Conservation (phyloP, 2,888 invertebrate species). For the Oscheius onirici region DNA sequence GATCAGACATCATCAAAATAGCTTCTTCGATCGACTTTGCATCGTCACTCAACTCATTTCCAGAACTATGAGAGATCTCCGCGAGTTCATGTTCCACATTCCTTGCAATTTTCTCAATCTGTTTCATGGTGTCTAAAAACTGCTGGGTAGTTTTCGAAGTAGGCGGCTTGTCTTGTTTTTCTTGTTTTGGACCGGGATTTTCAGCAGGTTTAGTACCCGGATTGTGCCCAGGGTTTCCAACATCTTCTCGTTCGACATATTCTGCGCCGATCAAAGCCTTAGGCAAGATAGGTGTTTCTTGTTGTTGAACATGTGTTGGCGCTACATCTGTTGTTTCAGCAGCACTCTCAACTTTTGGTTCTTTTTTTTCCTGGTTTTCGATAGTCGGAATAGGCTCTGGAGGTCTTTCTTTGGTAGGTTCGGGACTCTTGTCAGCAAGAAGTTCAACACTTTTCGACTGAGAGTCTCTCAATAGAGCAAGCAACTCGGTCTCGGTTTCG, state of each 20-base stretch:
- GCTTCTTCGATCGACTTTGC: slow-evolving; percentile 59
- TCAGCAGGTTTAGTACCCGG: too few relatives aligned
- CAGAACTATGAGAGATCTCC: slow-evolving; percentile 31
- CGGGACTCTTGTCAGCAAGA: neutral
- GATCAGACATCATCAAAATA: slow-evolving; percentile 61
- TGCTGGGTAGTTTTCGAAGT: neutral
- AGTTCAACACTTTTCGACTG: neutral
- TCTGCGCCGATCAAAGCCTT: too few relatives aligned
- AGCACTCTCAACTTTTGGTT: neutral
- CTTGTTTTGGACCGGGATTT: neutral
- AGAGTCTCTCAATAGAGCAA: slow-evolving; percentile 3
- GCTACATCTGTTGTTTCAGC: neutral
- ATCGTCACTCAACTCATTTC: slow-evolving; percentile 34
- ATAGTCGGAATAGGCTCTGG: neutral
- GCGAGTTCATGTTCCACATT: slow-evolving; percentile 42
- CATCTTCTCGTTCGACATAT: too few relatives aligned
- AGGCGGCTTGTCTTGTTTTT: neutral
- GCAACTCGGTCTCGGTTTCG: slow-evolving; percentile 14
- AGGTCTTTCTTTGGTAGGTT: neutral
- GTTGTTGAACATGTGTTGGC: too few relatives aligned
- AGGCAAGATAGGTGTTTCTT: too few relatives aligned
- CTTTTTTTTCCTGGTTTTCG: neutral
- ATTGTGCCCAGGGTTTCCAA: too few relatives aligned
- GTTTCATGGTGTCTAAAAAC: slow-evolving; percentile 35
- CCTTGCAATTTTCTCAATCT: slow-evolving; percentile 43